These are phyloP conservation scores for Bucorvus abyssinicus DNA, from an alignment of 2,797 vertebrate genomes.

Conservation along the genomic window DNA sequence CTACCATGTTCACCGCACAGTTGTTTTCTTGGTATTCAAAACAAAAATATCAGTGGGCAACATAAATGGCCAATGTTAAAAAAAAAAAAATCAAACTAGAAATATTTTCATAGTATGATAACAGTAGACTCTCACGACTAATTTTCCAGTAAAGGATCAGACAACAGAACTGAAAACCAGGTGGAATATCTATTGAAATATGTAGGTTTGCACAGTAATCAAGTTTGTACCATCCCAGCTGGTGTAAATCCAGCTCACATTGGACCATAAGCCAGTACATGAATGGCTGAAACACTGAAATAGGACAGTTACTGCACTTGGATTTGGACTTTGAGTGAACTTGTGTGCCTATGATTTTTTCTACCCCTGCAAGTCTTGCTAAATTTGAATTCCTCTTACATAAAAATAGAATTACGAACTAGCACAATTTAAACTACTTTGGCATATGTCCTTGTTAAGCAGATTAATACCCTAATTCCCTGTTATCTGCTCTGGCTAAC, in stretches of 20 bases:
- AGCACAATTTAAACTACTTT: conserved; percentile 55
- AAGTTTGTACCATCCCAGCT: background rate
- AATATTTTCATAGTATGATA: background rate
- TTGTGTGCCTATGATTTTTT: background rate
- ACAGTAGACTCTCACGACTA: background rate
- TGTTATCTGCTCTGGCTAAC: conserved; percentile 38
- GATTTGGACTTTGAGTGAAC: background rate
- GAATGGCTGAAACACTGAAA: background rate
- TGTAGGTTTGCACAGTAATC: background rate
- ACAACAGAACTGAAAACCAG: background rate
- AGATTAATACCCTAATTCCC: conserved; percentile 50
- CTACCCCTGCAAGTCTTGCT: background rate
- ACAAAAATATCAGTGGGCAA: background rate
- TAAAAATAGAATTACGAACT: conserved; percentile 28
- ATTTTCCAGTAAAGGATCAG: background rate
- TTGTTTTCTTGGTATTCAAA: background rate
- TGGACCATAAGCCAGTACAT: background rate
- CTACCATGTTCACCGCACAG: background rate
- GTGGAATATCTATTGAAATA: background rate
- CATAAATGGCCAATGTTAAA: background rate
- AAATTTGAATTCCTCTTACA: conserved; percentile 11
- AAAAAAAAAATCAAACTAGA: background rate
- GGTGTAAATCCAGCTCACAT: background rate
- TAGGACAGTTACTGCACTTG: background rate
- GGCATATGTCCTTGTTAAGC: conserved; percentile 24